Evolutionary conservation across 1,140 invertebrate species (phyloP).

Genomic region (Drosophila ficusphila): DNA sequence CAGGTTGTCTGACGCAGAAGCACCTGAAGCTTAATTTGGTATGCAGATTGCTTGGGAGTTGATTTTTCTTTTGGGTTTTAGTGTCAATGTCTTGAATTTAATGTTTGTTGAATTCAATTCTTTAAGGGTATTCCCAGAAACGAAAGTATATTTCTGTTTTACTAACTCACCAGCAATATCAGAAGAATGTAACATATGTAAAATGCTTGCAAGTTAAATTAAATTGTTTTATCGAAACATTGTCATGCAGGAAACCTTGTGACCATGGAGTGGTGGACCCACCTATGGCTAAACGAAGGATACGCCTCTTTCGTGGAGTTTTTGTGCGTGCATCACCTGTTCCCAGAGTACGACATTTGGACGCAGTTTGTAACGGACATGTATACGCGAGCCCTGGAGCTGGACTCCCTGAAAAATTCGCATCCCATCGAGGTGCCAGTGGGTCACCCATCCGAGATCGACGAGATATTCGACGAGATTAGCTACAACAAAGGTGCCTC

Average conservation of each 20-base stretch:
- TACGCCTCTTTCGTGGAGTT: slow-evolving; percentile 96
- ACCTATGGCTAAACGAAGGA: slow-evolving; percentile 96
- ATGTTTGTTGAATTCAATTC: neutral
- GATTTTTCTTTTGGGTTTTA: neutral
- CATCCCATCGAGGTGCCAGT: slow-evolving; percentile 96
- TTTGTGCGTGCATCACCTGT: slow-evolving; percentile 93
- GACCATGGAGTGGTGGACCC: slow-evolving; percentile 96
- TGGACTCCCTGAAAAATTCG: slow-evolving; percentile 95
- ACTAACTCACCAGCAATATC: no score
- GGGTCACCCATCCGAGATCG: slow-evolving; percentile 94
- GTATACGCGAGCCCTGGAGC: slow-evolving; percentile 91
- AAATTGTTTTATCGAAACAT: no score
- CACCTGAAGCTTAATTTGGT: slow-evolving; percentile 24
- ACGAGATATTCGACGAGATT: slow-evolving; percentile 98
- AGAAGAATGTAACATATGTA: no score
- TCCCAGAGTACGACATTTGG: slow-evolving; percentile 97
- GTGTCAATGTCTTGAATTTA: slow-evolving; percentile 13
- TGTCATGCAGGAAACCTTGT: slow-evolving; percentile 87
- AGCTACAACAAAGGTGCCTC: slow-evolving; percentile 97
- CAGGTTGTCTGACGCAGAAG: neutral
- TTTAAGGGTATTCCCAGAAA: neutral
- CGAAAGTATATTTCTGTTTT: neutral
- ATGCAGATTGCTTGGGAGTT: slow-evolving; percentile 2
- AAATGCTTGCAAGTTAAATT: no score
- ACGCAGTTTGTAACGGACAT: slow-evolving; percentile 95